phyloP scores from a whole-genome alignment of 2,888 invertebrate genomes.

The Metellina segmentata region DNA sequence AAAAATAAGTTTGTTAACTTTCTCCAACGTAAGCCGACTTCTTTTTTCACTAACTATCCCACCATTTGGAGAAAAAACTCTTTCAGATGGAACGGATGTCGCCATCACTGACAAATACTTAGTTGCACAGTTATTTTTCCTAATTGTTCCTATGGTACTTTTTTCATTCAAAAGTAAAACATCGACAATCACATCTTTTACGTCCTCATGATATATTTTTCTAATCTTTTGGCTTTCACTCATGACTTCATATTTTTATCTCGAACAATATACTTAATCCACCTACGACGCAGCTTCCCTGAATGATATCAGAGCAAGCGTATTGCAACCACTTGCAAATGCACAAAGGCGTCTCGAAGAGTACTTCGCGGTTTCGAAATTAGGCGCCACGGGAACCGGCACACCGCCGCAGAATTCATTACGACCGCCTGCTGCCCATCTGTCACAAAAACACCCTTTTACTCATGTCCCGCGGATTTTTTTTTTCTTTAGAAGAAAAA shows the following conservation, averaged over 20 bases:
- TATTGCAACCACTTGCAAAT: neutral
- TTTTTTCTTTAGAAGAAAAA: too few species aligned
- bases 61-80: too few species aligned
- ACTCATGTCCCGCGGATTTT: too few species aligned
- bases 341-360: neutral
- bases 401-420: slow-evolving; percentile 8
- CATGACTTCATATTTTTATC: neutral
- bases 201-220: neutral
- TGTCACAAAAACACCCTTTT: slow-evolving; percentile 4
- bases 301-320: neutral
- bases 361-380: slow-evolving; percentile 17
- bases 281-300: neutral
- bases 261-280: neutral
- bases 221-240: neutral
- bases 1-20: too few species aligned
- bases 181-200: too few species aligned
- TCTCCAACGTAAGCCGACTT: too few species aligned
- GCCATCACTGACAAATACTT: too few species aligned
- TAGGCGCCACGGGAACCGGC: neutral
- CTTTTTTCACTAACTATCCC: too few species aligned
- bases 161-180: too few species aligned
- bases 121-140: too few species aligned
- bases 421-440: neutral
- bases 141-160: too few species aligned
- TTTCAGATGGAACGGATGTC: too few species aligned